Conservation (phyloP, 2,888 invertebrate genomes). For the Octonoba sinensis region DNA sequence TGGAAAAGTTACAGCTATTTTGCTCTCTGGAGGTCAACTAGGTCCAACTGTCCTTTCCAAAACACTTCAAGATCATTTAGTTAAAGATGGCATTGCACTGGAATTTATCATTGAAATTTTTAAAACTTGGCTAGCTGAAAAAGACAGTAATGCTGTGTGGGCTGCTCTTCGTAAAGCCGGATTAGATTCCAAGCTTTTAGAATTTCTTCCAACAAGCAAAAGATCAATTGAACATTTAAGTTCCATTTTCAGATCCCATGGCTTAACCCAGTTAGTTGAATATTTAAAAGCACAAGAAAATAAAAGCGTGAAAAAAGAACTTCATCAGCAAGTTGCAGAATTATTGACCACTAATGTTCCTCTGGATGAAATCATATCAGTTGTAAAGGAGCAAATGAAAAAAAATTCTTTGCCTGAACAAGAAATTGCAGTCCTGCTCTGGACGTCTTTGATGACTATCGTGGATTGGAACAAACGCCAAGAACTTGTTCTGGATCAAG, state of each 20-base stretch:
- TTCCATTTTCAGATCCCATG: slow-evolving; percentile 83
- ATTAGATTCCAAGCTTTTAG: slow-evolving; percentile 77
- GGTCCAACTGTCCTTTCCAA: slow-evolving; percentile 83
- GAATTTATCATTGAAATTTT: slow-evolving; percentile 95
- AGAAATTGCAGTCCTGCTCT: slow-evolving; percentile 90
- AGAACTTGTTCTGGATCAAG: slow-evolving; percentile 94
- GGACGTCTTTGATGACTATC: slow-evolving; percentile 94
- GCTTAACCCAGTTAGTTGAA: slow-evolving; percentile 81
- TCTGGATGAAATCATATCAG: slow-evolving; percentile 83
- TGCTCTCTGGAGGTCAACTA: slow-evolving; percentile 93
- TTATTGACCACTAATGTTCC: slow-evolving; percentile 89
- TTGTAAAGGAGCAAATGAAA: slow-evolving; percentile 86
- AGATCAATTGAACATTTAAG: slow-evolving; percentile 88
- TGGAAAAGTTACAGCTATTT: slow-evolving; percentile 93
- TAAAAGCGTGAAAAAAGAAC: slow-evolving; percentile 84
- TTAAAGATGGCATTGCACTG: slow-evolving; percentile 81
- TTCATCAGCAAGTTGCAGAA: slow-evolving; percentile 82
- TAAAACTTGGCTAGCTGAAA: slow-evolving; percentile 90
- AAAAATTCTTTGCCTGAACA: slow-evolving; percentile 89
- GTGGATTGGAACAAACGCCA: slow-evolving; percentile 99
- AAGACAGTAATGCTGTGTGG: slow-evolving; percentile 86
- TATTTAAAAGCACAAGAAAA: slow-evolving; percentile 75
- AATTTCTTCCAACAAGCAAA: slow-evolving; percentile 94
- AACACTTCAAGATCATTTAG: slow-evolving; percentile 82
- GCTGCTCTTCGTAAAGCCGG: slow-evolving; percentile 89